These are phyloP conservation scores for Scyliorhinus canicula DNA, from an alignment of 2,797 vertebrate species.

Conservation along the genomic window DNA sequence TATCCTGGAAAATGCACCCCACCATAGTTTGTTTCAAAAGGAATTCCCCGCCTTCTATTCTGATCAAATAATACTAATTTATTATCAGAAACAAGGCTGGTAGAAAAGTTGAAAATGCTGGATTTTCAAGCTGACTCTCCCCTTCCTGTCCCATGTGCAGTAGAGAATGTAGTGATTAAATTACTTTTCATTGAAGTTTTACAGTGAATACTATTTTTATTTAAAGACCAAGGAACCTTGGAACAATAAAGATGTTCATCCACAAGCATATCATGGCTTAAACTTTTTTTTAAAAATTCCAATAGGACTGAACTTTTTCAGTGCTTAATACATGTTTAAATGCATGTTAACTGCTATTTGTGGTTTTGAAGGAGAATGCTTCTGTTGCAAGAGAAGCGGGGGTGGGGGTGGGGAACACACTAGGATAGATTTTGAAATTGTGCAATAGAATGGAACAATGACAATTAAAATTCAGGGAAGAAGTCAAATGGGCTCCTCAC, in stretches of 20 bases:
- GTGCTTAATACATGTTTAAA: not conserved
- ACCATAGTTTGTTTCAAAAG: not conserved
- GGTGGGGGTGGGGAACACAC: no score
- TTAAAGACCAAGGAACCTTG: not conserved
- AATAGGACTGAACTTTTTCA: not conserved
- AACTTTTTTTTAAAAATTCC: not conserved
- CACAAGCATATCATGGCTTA: not conserved
- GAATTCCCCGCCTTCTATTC: not conserved
- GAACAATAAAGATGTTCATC: not conserved
- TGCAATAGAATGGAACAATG: not conserved
- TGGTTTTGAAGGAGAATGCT: not conserved
- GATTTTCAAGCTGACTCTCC: not conserved
- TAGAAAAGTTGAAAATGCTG: not conserved
- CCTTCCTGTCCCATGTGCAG: not conserved
- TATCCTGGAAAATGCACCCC: not conserved
- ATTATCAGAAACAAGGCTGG: not conserved
- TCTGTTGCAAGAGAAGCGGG: not conserved
- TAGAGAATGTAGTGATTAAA: not conserved
- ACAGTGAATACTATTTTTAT: not conserved
- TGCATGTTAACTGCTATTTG: not conserved
- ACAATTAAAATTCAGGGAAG: not conserved
- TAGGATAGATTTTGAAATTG: not conserved
- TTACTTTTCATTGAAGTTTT: not conserved
- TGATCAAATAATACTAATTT: not conserved
- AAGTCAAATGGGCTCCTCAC: not conserved